These are phyloP conservation scores for Etia nguti DNA, from an alignment of 2,113 vertebrate genomes.

Conservation along the genomic window DNA sequence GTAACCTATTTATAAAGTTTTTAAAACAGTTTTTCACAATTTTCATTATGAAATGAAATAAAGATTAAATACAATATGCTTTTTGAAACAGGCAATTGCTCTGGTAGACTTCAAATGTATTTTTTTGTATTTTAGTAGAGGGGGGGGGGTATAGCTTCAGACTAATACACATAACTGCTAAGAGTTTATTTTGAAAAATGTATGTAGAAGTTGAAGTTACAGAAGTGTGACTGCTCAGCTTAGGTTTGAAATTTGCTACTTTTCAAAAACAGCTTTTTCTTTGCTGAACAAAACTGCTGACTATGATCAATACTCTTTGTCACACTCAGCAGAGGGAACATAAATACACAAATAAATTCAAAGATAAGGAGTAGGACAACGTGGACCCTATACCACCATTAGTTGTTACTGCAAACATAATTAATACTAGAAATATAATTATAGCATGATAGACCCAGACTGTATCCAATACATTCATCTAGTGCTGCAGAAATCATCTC, in stretches of 20 bases:
- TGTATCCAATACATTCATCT: not conserved
- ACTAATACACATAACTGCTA: not conserved
- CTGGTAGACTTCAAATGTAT: not conserved
- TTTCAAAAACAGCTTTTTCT: not conserved
- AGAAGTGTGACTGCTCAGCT: not conserved
- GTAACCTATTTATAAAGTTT: not conserved
- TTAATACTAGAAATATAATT: not conserved
- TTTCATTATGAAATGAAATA: not conserved
- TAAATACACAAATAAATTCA: not conserved
- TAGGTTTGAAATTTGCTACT: not conserved
- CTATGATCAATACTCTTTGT: not conserved
- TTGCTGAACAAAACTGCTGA: not conserved
- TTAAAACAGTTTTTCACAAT: not conserved
- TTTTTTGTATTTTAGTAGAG: not conserved
- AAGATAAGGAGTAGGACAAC: not conserved
- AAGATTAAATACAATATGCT: not conserved
- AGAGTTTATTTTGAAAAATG: not conserved
- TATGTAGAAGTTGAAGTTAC: not conserved
- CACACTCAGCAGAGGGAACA: not conserved
- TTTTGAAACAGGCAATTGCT: not conserved
- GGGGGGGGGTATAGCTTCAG: not conserved
- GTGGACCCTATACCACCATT: not conserved
- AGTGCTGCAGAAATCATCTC: not conserved
- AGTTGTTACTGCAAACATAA: not conserved
- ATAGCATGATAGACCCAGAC: not conserved